Conservation (phyloP, 2,797 vertebrate genomes). For the Myotis vivesi region DNA sequence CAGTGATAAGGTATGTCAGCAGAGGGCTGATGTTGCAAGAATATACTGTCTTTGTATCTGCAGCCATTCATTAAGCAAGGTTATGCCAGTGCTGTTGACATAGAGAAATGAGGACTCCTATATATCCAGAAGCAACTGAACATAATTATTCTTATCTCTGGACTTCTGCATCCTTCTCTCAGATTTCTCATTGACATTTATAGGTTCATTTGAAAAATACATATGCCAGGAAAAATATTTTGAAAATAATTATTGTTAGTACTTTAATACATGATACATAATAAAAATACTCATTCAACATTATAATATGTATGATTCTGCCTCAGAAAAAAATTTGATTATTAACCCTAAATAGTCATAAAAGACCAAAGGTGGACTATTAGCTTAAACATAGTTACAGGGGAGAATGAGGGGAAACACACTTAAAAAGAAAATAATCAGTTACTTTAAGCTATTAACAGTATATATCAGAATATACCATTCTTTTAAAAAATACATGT, state of each 20-base stretch:
- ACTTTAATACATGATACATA: neutral
- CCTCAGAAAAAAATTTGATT: neutral
- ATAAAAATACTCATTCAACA: neutral
- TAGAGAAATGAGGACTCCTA: conserved; percentile 21
- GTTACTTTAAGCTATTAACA: neutral
- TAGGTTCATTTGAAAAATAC: neutral
- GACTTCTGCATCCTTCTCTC: neutral
- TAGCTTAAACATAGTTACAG: neutral
- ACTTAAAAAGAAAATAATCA: neutral
- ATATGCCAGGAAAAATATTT: neutral
- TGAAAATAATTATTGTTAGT: neutral
- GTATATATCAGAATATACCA: neutral
- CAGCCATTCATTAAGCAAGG: conserved; percentile 65
- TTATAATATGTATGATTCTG: neutral
- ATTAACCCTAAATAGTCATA: neutral
- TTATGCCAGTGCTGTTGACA: conserved; percentile 46
- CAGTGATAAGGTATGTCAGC: conserved; percentile 71
- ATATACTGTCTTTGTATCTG: conserved; percentile 46
- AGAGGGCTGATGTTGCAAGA: conserved; percentile 72
- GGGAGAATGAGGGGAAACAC: too few species aligned
- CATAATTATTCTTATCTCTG: neutral
- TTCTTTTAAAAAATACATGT: neutral
- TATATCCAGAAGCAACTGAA: neutral
- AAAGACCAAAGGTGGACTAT: neutral
- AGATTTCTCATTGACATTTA: neutral